Evolutionary conservation across 2,113 vertebrate species (phyloP).

Genomic region (Mixornis gularis): DNA sequence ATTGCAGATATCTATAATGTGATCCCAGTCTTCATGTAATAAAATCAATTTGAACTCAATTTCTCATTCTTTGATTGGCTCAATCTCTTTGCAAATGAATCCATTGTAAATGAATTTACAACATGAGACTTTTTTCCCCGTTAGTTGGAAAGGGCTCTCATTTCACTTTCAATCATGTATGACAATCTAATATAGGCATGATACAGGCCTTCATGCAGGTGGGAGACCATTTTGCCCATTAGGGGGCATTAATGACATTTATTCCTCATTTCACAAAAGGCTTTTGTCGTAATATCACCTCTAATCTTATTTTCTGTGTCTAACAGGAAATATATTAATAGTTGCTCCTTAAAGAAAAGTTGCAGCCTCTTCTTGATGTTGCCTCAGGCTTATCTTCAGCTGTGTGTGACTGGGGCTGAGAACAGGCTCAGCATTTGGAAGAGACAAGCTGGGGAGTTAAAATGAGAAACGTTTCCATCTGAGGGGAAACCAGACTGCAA

Average conservation of each 20-base stretch:
- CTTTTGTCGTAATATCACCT: neutral
- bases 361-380: neutral
- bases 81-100: neutral
- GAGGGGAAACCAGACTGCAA: neutral
- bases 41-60: neutral
- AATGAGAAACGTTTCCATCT: neutral
- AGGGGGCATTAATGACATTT: constrained; percentile 23
- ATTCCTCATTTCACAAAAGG: constrained; percentile 2
- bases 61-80: neutral
- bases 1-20: neutral
- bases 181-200: neutral
- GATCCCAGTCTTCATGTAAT: neutral
- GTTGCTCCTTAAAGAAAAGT: neutral
- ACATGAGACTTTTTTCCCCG: neutral
- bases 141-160: neutral
- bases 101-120: neutral
- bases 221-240: neutral
- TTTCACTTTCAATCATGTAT: neutral
- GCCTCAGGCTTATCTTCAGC: constrained; percentile 1
- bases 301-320: constrained; percentile 1
- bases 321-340: constrained; percentile 39
- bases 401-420: neutral
- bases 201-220: neutral
- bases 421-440: neutral
- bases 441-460: neutral